Evolutionary conservation across 2,888 invertebrate species (phyloP).

Genomic region (Sarcophaga caerulescens): DNA sequence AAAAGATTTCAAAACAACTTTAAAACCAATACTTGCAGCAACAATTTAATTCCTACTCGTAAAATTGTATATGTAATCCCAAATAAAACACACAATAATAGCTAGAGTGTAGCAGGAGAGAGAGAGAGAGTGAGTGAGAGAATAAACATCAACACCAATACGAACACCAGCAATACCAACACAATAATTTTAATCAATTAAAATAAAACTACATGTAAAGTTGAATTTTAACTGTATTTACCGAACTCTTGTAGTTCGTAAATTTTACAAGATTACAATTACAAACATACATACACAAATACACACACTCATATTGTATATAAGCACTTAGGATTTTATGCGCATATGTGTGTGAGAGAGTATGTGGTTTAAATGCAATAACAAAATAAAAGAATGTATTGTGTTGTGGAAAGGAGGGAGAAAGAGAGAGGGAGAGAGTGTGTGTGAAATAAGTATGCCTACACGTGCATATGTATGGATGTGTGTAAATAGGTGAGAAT

Average conservation of each 20-base stretch:
- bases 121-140: neutral
- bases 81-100: neutral
- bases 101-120: neutral
- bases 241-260: constrained; percentile 58
- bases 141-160: constrained; percentile 1
- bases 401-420: neutral
- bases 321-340: neutral
- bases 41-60: constrained; percentile 51
- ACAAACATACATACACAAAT: constrained; percentile 28
- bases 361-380: neutral
- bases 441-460: neutral
- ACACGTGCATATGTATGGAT: neutral
- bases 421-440: neutral
- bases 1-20: constrained; percentile 10
- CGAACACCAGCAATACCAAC: neutral
- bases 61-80: constrained; percentile 42
- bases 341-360: neutral
- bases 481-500: constrained; percentile 46
- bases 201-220: constrained; percentile 65
- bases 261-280: constrained; percentile 49
- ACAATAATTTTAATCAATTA: constrained; percentile 66
- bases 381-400: constrained; percentile 1
- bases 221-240: constrained; percentile 64
- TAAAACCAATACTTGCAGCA: constrained; percentile 58
- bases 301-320: neutral